Conservation (phyloP, 2,888 invertebrate species). For the Cephalotes varians region DNA sequence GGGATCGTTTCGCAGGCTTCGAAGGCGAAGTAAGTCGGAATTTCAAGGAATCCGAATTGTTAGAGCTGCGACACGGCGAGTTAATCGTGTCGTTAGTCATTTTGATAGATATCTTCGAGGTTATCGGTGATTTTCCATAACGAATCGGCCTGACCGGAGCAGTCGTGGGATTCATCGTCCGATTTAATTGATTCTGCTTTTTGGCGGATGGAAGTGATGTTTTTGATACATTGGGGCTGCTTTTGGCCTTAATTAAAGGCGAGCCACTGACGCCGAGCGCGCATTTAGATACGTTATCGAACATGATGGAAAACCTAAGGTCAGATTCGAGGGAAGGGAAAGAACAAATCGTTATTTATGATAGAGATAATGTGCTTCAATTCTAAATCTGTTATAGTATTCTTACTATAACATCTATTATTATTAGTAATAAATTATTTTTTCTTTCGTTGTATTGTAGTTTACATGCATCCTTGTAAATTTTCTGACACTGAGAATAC, state of each 20-base stretch:
- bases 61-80: conserved; percentile 13
- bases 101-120: conserved; percentile 40
- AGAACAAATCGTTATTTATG: conserved; percentile 8
- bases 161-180: conserved; percentile 23
- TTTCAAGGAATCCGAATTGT: conserved; percentile 53
- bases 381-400: not conserved
- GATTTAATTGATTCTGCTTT: conserved; percentile 52
- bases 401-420: not conserved
- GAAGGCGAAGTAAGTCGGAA: conserved; percentile 15
- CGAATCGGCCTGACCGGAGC: conserved; percentile 48
- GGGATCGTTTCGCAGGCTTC: conserved; percentile 51
- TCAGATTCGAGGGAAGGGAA: conserved; percentile 2
- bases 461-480: not conserved
- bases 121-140: conserved; percentile 34
- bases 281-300: conserved; percentile 65
- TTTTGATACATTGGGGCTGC: conserved; percentile 82
- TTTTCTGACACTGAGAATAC: not conserved
- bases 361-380: not conserved
- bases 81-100: conserved; percentile 40
- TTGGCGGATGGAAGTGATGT: conserved; percentile 56
- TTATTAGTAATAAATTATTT: not conserved
- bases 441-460: not conserved
- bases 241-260: conserved; percentile 81
- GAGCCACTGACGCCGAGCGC: conserved; percentile 58
- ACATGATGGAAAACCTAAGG: conserved; percentile 49